Evolutionary conservation across 92 coral and sea anemone genomes (phyloP), one percentile per base, ranked within the genome.

Genomic region (Phenganax stokvisi): DNA sequence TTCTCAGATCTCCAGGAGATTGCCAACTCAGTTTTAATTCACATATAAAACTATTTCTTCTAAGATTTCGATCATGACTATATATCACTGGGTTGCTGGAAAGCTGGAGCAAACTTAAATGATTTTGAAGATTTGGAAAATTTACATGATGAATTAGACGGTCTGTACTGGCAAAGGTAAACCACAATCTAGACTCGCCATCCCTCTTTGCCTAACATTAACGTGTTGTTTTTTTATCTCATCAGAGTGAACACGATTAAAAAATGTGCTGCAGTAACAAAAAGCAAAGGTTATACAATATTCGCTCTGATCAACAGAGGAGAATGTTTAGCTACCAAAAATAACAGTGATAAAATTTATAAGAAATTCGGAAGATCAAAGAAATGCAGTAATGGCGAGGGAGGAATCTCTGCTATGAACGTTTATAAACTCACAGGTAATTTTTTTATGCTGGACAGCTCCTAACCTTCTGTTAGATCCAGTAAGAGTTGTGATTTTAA

Each of bases 81-180:
- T 84, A 65, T 54, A 74, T 71, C 85, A 66, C 89, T 94, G 20
- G 98, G 98, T 16, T 94, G 98, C 65, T 94, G 98, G 98, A 77
- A 79, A 68, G 79, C 86, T 29, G 86, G 89, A 15, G n/a, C 64
- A 54, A 79, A 79, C 44, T 52, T 79, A 60, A 79, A 54, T 0
- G 10, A 31, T 63, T 79, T 86, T 47, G 76, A 56, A 66, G 90
- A 93, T 68, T 81, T 94, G 56, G 98, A 94, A 67, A 87, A 85
- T 27, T 77, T 73, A 54, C 92, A 94, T 68, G 90, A 84, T 54
- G 97, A 90, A 12, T 79, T 94, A 15, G 98, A 94, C 51, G 97
- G 98, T 28, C 37, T 89, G 17, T 94, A 88, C 81, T 94, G 98
- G 98, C 90, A 94, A 74, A 94, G 98, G 98, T 25, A 80, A 0